Percentiles rank a stretch among this genome's conserved stretches.
Evolutionary conservation across 2,888 invertebrate genomes (phyloP).

Genomic region (Spodoptera exigua): DNA sequence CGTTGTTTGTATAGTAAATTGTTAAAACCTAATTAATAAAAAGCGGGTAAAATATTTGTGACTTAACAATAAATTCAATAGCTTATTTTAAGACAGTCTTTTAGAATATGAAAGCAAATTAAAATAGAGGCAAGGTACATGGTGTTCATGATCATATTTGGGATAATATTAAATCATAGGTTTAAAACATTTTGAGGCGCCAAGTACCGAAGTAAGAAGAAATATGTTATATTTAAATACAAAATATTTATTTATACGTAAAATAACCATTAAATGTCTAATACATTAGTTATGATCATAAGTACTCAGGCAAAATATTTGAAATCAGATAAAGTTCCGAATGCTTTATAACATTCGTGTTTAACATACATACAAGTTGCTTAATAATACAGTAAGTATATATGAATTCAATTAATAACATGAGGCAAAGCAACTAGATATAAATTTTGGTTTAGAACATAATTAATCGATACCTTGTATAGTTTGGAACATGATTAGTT

Average conservation of each 20-base stretch:
- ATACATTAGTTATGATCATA: constrained; percentile 40
- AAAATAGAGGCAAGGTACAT: constrained; percentile 69
- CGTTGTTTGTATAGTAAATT: constrained; percentile 82
- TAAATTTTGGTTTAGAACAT: constrained; percentile 42
- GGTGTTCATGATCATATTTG: constrained; percentile 47
- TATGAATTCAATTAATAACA: constrained; percentile 37
- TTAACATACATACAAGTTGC: constrained; percentile 27
- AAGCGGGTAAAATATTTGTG: constrained; percentile 85
- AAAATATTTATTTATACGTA: constrained; percentile 32
- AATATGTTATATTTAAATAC: constrained; percentile 28
- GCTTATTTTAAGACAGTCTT: constrained; percentile 88
- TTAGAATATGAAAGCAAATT: constrained; percentile 79
- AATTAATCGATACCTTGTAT: constrained; percentile 40
- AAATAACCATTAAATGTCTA: constrained; percentile 41
- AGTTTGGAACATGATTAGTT: constrained; percentile 41
- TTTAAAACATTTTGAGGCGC: constrained; percentile 27
- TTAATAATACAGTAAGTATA: constrained; percentile 19
- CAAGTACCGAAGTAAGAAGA: constrained; percentile 27
- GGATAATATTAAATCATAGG: constrained; percentile 36
- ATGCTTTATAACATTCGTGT: constrained; percentile 49
- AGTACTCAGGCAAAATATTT: constrained; percentile 50
- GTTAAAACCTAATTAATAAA: constrained; percentile 77
- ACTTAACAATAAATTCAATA: constrained; percentile 86
- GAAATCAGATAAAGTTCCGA: constrained; percentile 42
- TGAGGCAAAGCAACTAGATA: constrained; percentile 39